Conservation (phyloP, 2,888 invertebrate species). For the Nomada ferruginata region DNA sequence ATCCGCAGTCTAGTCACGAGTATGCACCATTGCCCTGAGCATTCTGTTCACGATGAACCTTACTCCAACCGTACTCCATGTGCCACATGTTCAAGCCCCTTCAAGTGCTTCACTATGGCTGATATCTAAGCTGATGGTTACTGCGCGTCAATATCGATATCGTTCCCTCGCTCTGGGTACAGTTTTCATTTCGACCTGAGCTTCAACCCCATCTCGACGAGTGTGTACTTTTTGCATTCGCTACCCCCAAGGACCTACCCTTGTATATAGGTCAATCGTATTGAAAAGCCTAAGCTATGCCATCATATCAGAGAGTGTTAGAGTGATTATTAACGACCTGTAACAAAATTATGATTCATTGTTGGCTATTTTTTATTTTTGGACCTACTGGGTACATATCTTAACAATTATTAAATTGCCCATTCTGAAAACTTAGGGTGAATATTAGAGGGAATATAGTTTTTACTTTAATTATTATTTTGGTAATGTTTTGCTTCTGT, state of each 20-base stretch:
- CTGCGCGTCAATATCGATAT: constrained; percentile 65
- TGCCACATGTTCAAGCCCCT: constrained; percentile 67
- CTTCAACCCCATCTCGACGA: constrained; percentile 27
- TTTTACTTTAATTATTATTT: background rate
- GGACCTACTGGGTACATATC: too few relatives aligned
- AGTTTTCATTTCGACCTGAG: constrained; percentile 41
- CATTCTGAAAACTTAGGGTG: background rate
- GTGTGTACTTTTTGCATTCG: constrained; percentile 9
- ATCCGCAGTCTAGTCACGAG: too few relatives aligned
- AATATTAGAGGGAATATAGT: background rate
- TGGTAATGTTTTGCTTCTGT: background rate
- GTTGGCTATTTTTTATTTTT: background rate
- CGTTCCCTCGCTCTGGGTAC: constrained; percentile 46
- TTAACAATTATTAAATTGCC: background rate
- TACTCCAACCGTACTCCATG: constrained; percentile 55
- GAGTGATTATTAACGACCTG: background rate
- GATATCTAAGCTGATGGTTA: constrained; percentile 59
- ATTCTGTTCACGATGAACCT: constrained; percentile 38
- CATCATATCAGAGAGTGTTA: constrained; percentile 7
- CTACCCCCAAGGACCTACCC: constrained; percentile 20
- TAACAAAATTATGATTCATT: background rate
- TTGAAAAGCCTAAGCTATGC: constrained; percentile 41
- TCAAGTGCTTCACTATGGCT: constrained; percentile 56
- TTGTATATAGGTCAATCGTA: constrained; percentile 38
- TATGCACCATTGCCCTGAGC: too few relatives aligned